Percentiles rank a stretch among this genome's conserved stretches.
These are phyloP conservation scores for Lasius fuliginosus DNA, from an alignment of 2,888 invertebrate species.

Conservation along the genomic window DNA sequence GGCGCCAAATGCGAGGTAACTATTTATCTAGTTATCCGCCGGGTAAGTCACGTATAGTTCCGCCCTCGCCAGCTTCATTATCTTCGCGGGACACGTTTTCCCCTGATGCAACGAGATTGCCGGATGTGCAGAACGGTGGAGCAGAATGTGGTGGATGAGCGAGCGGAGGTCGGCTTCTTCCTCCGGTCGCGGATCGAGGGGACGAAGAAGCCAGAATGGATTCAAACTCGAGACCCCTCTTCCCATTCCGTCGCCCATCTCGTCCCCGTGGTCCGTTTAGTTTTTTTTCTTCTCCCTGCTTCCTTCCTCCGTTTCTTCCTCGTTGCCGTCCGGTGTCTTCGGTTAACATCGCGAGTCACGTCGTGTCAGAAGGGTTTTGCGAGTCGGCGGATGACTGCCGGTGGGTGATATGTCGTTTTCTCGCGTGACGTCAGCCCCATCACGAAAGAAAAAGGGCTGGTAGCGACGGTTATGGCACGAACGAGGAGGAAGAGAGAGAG, in stretches of 20 bases:
- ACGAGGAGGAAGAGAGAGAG: conserved; percentile 44
- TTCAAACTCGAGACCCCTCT: conserved; percentile 58
- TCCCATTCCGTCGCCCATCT: conserved; percentile 8
- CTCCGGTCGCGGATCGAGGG: conserved; percentile 17
- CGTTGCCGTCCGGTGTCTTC: conserved; percentile 71
- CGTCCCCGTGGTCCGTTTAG: conserved; percentile 14
- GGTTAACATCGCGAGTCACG: conserved; percentile 83
- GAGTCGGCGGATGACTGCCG: conserved; percentile 79
- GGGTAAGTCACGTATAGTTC: conserved; percentile 65
- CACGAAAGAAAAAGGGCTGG: conserved; percentile 69
- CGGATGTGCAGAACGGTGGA: conserved; percentile 60
- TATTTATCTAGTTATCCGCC: conserved; percentile 61
- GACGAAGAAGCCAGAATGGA: conserved; percentile 36
- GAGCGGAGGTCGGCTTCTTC: conserved; percentile 49
- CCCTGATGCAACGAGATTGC: conserved; percentile 73
- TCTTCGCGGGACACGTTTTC: conserved; percentile 74
- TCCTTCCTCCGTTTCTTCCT: conserved; percentile 62
- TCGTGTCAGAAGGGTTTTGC: conserved; percentile 83
- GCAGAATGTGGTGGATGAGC: conserved; percentile 55
- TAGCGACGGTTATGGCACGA: conserved; percentile 54
- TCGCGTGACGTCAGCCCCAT: conserved; percentile 77
- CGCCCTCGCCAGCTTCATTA: conserved; percentile 75
- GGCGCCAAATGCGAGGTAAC: conserved; percentile 36
- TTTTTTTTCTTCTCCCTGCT: conserved; percentile 54
- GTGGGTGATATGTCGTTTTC: conserved; percentile 82